A percentile compares a stretch with the other conserved stretches of the same genome.
phyloP scores from a whole-genome alignment of 1,140 invertebrate species.

The Pachypsylla venusta region DNA sequence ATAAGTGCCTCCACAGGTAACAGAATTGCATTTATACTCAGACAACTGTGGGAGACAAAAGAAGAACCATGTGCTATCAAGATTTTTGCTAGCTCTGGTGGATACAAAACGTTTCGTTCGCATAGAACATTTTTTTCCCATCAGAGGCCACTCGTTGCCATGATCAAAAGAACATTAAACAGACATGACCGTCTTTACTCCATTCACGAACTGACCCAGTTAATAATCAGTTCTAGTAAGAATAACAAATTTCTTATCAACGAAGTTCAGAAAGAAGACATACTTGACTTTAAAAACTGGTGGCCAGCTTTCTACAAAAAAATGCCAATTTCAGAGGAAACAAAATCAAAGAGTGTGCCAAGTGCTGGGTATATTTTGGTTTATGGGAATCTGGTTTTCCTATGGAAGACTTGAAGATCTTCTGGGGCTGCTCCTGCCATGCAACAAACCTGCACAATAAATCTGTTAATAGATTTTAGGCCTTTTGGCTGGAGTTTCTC shows the following conservation, averaged over 20 bases:
- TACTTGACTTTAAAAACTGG: background rate
- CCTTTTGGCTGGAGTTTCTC: too few species aligned
- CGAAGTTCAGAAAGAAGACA: background rate
- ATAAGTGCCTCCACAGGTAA: background rate
- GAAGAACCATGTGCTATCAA: background rate
- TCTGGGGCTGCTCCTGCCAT: too few species aligned
- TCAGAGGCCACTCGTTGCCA: constrained; percentile 4
- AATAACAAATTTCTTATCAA: background rate
- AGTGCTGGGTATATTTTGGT: too few species aligned
- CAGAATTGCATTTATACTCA: constrained; percentile 3
- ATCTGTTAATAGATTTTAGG: too few species aligned
- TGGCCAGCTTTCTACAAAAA: background rate
- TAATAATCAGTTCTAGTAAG: background rate
- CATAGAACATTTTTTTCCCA: background rate
- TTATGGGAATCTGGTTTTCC: too few species aligned
- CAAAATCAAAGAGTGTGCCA: background rate
- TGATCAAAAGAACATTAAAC: background rate
- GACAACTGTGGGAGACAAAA: background rate
- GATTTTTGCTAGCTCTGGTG: background rate
- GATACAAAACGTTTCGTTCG: background rate
- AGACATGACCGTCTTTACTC: background rate
- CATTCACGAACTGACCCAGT: background rate
- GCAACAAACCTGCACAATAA: too few species aligned
- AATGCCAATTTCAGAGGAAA: background rate
- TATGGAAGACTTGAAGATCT: too few species aligned